A percentile compares a stretch with the other conserved stretches of the same genome.
Evolutionary conservation across 2,888 invertebrate genomes (phyloP).

Genomic region (Tachina fera): DNA sequence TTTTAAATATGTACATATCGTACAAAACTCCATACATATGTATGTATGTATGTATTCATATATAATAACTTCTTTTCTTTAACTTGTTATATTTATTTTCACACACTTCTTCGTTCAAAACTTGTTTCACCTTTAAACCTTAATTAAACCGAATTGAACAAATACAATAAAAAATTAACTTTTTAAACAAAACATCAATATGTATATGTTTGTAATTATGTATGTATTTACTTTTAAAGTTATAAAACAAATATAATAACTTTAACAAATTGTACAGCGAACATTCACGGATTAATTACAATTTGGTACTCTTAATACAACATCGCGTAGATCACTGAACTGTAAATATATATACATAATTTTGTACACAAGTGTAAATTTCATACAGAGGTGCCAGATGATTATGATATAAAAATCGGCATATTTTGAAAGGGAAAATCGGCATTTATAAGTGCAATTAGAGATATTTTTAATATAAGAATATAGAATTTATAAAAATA

Average conservation of each 20-base stretch:
- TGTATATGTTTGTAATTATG: neutral
- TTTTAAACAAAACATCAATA: slow-evolving; percentile 37
- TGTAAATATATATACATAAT: slow-evolving; percentile 50
- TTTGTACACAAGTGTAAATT: slow-evolving; percentile 57
- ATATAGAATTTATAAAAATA: too few species aligned
- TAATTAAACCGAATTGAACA: neutral
- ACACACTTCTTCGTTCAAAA: slow-evolving; percentile 10
- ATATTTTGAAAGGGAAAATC: too few species aligned
- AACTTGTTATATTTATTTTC: neutral
- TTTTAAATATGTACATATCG: neutral
- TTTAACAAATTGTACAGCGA: slow-evolving; percentile 20
- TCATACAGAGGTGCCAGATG: too few species aligned
- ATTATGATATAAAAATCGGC: too few species aligned
- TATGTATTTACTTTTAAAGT: neutral
- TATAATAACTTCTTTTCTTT: neutral
- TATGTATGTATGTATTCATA: neutral
- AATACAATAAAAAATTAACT: slow-evolving; percentile 9
- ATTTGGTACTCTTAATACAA: slow-evolving; percentile 72
- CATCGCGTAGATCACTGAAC: slow-evolving; percentile 78
- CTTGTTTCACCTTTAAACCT: slow-evolving; percentile 51
- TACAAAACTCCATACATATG: too few species aligned
- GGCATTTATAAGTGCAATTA: too few species aligned
- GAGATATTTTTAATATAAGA: too few species aligned
- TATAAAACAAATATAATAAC: slow-evolving; percentile 23
- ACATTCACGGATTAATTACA: slow-evolving; percentile 11